phyloP scores from a whole-genome alignment of 2,888 invertebrate species.

The Argynnis bischoffii region DNA sequence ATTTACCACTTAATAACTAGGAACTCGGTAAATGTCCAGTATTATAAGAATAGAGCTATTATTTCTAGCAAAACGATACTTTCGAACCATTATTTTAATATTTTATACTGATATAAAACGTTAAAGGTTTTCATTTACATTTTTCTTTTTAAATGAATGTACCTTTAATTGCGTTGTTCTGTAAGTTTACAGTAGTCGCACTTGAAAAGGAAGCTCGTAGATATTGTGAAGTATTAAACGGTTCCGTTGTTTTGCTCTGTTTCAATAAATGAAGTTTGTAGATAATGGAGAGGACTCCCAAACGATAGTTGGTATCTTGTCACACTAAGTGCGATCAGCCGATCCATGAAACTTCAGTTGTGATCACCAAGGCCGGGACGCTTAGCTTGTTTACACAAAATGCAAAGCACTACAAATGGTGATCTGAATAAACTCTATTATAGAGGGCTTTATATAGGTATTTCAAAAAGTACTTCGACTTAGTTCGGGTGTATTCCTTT shows the following conservation, averaged over 20 bases:
- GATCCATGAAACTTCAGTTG: slow-evolving; percentile 22
- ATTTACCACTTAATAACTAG: slow-evolving; percentile 39
- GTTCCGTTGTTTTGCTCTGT: slow-evolving; percentile 15
- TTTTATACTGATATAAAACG: slow-evolving; percentile 28
- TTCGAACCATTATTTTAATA: slow-evolving; percentile 35
- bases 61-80: slow-evolving; percentile 31
- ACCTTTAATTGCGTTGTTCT: slow-evolving; percentile 30
- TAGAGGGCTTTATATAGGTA: neutral
- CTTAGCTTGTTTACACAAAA: slow-evolving; percentile 50
- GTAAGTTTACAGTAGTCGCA: slow-evolving; percentile 23
- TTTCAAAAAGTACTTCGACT: neutral
- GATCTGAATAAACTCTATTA: slow-evolving; percentile 48
- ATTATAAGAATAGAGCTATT: slow-evolving; percentile 34
- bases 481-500: too few species aligned
- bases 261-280: slow-evolving; percentile 29
- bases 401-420: slow-evolving; percentile 58
- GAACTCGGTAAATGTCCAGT: slow-evolving; percentile 33
- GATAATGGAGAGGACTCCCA: slow-evolving; percentile 4
- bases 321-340: slow-evolving; percentile 37
- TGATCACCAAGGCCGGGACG: slow-evolving; percentile 19
- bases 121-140: slow-evolving; percentile 35
- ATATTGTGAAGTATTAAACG: slow-evolving; percentile 21
- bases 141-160: slow-evolving; percentile 23
- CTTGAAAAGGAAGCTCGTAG: slow-evolving; percentile 17
- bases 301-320: slow-evolving; percentile 32